phyloP scores from a whole-genome alignment of 2,113 vertebrate genomes.

The Mus pahari region DNA sequence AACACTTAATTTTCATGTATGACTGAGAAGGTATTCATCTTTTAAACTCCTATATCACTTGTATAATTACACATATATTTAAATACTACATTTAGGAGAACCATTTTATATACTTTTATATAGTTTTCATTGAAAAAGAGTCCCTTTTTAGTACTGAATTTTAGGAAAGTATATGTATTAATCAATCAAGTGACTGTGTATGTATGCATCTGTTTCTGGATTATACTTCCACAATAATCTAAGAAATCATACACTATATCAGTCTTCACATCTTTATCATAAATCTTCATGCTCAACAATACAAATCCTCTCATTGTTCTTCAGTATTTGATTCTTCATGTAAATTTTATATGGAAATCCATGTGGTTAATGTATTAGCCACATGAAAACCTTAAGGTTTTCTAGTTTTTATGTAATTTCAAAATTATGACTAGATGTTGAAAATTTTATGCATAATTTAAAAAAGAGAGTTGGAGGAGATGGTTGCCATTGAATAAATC shows the following conservation, averaged over 20 bases:
- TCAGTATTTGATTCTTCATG: too few species aligned
- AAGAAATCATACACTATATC: not conserved
- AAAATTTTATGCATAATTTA: not conserved
- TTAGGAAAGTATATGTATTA: not conserved
- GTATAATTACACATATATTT: not conserved
- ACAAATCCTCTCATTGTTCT: not conserved
- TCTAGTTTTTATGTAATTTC: not conserved
- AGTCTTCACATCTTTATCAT: not conserved
- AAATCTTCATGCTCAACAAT: not conserved
- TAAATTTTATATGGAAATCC: not conserved
- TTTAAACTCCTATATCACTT: not conserved
- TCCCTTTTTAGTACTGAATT: not conserved
- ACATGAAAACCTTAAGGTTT: not conserved
- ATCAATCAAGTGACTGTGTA: not conserved
- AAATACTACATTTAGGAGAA: not conserved
- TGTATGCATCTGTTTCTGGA: not conserved
- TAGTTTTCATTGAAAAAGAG: not conserved
- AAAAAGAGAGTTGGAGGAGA: not conserved
- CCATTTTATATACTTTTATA: not conserved
- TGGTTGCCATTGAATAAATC: not conserved
- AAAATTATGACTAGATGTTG: not conserved
- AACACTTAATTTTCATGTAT: not conserved
- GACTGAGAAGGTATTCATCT: not conserved
- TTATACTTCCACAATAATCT: not conserved
- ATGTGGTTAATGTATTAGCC: not conserved